phyloP scores from a whole-genome alignment of 2,113 vertebrate species.

The Chrysochloris asiatica region DNA sequence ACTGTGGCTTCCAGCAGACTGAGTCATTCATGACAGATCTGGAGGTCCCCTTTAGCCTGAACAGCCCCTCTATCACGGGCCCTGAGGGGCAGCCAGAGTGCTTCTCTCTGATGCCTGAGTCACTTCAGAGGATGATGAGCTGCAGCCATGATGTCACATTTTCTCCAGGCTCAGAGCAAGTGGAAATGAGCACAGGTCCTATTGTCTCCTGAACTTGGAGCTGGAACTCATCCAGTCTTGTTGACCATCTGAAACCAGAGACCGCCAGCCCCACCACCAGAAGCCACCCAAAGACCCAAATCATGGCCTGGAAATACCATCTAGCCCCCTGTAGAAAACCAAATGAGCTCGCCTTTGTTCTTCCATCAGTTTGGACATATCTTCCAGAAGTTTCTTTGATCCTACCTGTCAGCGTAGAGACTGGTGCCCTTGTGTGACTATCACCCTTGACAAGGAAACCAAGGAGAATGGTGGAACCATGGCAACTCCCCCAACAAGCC shows the following conservation, averaged over 20 bases:
- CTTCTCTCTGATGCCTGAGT: too few relatives aligned
- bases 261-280: slow-evolving; percentile 81
- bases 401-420: slow-evolving; percentile 94
- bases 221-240: slow-evolving; percentile 88
- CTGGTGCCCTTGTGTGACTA: slow-evolving; percentile 96
- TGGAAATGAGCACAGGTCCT: slow-evolving; percentile 85
- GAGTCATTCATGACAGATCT: slow-evolving; percentile 82
- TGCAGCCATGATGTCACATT: too few relatives aligned
- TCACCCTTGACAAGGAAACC: slow-evolving; percentile 73
- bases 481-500: slow-evolving; percentile 74
- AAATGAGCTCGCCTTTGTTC: slow-evolving; percentile 92
- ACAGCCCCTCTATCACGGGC: neutral
- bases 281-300: slow-evolving; percentile 90
- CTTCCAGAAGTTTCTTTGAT: slow-evolving; percentile 88
- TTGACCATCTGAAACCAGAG: slow-evolving; percentile 85
- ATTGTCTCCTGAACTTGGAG: slow-evolving; percentile 83
- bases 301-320: slow-evolving; percentile 85
- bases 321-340: slow-evolving; percentile 86
- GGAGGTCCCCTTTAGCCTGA: slow-evolving; percentile 75
- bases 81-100: slow-evolving; percentile 83
- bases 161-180: too few relatives aligned
- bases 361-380: slow-evolving; percentile 86
- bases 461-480: neutral
- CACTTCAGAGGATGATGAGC: too few relatives aligned
- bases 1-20: slow-evolving; percentile 95